Conservation (phyloP, 1,140 invertebrate genomes). For the Watersipora subatra region DNA sequence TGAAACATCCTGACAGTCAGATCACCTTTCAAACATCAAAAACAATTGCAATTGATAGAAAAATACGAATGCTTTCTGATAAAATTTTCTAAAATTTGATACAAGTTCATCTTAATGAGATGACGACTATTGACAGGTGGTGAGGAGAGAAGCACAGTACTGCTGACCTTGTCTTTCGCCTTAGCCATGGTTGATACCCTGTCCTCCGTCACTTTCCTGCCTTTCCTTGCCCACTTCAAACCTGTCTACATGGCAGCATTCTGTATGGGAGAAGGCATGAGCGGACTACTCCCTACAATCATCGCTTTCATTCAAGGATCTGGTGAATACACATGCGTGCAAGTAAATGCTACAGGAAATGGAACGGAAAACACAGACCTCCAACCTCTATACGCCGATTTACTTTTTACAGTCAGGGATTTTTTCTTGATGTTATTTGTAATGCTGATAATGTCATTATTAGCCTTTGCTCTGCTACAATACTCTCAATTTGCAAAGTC, state of each 20-base stretch:
- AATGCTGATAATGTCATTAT: conserved; percentile 40
- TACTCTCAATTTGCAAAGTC: conserved; percentile 31
- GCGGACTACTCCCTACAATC: conserved; percentile 72
- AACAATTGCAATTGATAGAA: no score
- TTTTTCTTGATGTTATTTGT: conserved; percentile 58
- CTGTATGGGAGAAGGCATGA: conserved; percentile 63
- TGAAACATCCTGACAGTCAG: no score
- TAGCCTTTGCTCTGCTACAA: conserved; percentile 44
- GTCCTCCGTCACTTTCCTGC: conserved; percentile 77
- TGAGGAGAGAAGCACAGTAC: conserved; percentile 51
- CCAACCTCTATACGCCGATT: background rate
- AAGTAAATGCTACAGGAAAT: conserved; percentile 21
- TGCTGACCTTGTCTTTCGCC: conserved; percentile 63
- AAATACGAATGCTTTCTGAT: no score
- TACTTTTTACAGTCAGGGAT: conserved; percentile 35
- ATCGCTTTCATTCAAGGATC: conserved; percentile 68
- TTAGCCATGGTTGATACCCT: conserved; percentile 76
- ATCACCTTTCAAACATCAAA: no score
- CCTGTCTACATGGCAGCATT: conserved; percentile 53
- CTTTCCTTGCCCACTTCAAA: conserved; percentile 71
- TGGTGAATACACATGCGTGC: conserved; percentile 46
- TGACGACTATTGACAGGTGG: no score
- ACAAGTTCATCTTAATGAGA: no score
- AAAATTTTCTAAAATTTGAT: no score
- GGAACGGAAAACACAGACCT: background rate